phyloP scores from a whole-genome alignment of 2,113 vertebrate genomes.

The Lucifuga dentata region DNA sequence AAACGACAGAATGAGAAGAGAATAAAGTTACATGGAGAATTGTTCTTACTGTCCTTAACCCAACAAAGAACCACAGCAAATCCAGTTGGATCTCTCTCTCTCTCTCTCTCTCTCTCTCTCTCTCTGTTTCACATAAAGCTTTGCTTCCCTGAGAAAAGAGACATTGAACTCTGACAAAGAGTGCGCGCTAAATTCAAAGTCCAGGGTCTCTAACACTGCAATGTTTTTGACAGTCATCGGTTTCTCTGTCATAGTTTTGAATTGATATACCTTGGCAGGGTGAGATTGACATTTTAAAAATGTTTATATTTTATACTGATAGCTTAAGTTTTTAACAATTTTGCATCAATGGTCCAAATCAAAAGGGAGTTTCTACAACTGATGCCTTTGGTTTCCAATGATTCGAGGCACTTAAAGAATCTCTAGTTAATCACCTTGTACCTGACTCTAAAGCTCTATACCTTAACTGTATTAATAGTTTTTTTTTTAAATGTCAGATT shows the following conservation, averaged over 20 bases:
- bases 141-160: conserved; percentile 11
- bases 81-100: conserved; percentile 35
- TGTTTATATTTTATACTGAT: no score
- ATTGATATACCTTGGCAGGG: no score
- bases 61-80: conserved; percentile 54
- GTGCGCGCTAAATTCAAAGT: conserved; percentile 72
- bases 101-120: conserved; percentile 33
- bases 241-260: no score
- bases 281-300: no score
- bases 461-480: no score
- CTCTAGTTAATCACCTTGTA: background rate
- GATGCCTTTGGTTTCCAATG: conserved; percentile 45
- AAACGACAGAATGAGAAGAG: background rate
- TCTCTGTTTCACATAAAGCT: conserved; percentile 26
- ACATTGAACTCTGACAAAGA: conserved; percentile 14
- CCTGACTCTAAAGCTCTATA: no score
- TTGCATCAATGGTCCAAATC: conserved; percentile 51
- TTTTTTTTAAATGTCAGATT: no score
- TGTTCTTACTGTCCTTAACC: conserved; percentile 60
- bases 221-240: background rate
- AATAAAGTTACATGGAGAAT: background rate
- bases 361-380: conserved; percentile 65
- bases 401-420: background rate
- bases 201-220: background rate
- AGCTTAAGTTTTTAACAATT: no score